Evolutionary conservation across 2,113 vertebrate genomes (phyloP).

Genomic region (Apeltes quadracus): DNA sequence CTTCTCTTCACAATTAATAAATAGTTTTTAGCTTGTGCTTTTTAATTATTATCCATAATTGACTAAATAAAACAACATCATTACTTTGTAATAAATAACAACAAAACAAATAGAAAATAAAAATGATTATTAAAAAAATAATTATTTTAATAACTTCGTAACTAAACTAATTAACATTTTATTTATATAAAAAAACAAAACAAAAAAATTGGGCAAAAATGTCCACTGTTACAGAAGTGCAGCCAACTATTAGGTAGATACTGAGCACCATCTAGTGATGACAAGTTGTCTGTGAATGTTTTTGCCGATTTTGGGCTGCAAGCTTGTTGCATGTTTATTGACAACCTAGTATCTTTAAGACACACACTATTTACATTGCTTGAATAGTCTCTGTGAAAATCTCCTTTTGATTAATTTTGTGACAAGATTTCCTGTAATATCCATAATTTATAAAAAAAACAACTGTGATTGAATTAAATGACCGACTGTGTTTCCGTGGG

Average conservation of each 20-base stretch:
- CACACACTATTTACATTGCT: not conserved
- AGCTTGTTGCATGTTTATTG: not conserved
- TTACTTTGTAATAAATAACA: not conserved
- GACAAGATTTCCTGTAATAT: not conserved
- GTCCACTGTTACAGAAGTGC: not conserved
- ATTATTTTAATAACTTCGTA: not conserved
- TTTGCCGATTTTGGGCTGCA: not conserved
- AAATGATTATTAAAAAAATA: not conserved
- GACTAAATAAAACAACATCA: not conserved
- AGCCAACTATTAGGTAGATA: constrained; percentile 5
- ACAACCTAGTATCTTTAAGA: not conserved
- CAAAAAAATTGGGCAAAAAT: too few relatives aligned
- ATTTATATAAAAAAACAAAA: not conserved
- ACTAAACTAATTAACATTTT: not conserved
- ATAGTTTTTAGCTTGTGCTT: too few relatives aligned
- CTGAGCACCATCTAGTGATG: constrained; percentile 50
- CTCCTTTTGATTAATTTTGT: not conserved
- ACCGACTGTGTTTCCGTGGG: too few relatives aligned
- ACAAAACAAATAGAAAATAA: not conserved
- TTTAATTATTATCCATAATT: not conserved
- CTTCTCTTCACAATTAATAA: not conserved
- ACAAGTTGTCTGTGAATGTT: not conserved
- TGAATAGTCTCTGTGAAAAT: not conserved
- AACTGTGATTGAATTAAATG: too few relatives aligned
- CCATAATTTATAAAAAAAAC: too few relatives aligned